phyloP scores from a whole-genome alignment of 2,888 invertebrate species.

The Plebejus anna region DNA sequence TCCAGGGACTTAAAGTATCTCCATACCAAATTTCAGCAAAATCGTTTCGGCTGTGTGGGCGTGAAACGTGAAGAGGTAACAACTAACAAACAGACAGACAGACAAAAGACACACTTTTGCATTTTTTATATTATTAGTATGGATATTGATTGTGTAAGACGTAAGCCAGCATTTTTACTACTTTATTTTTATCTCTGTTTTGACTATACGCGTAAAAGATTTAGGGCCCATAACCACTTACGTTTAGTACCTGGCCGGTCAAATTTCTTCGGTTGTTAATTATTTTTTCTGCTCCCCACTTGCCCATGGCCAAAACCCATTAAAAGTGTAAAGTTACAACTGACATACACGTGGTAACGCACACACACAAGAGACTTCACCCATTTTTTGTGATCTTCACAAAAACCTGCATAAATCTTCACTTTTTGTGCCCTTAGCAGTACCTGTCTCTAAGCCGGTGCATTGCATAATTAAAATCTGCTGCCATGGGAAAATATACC shows the following conservation, averaged over 20 bases:
- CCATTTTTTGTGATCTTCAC: conserved; percentile 58
- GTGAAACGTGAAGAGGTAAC: too few relatives aligned
- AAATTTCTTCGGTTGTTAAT: conserved; percentile 18
- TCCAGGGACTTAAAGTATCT: too few relatives aligned
- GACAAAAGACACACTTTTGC: too few relatives aligned
- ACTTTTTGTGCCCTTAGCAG: conserved; percentile 48
- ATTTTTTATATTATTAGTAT: too few relatives aligned
- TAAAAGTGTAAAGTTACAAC: conserved; percentile 46
- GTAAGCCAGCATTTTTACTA: not conserved
- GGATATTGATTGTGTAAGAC: not conserved
- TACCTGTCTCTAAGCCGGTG: conserved; percentile 53
- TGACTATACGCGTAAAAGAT: not conserved
- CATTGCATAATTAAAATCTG: conserved; percentile 39
- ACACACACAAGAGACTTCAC: conserved; percentile 57
- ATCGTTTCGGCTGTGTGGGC: too few relatives aligned
- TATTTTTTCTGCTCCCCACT: conserved; percentile 7
- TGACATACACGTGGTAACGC: conserved; percentile 52
- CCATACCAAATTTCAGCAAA: too few relatives aligned
- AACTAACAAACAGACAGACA: too few relatives aligned
- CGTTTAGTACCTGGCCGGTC: conserved; percentile 4
- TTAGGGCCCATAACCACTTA: conserved; percentile 1
- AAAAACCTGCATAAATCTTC: conserved; percentile 62
- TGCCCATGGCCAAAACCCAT: conserved; percentile 21
- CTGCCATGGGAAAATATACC: conserved; percentile 35
- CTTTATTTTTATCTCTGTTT: not conserved